These are phyloP conservation scores for Ciconia nigra DNA, from an alignment of 2,797 vertebrate species.

Conservation along the genomic window DNA sequence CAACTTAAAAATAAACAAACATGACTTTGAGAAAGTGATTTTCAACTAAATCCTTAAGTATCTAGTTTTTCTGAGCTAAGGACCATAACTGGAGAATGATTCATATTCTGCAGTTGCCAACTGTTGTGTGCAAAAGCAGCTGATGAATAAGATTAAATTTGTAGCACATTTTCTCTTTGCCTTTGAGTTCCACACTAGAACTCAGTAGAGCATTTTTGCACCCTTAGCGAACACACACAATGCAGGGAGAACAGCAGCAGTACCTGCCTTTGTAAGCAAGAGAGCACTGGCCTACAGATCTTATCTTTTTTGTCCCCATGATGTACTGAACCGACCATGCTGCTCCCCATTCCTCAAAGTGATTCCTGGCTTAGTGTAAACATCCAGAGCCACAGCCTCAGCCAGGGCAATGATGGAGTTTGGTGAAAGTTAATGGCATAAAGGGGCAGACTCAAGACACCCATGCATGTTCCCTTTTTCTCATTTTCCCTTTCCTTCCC, in stretches of 20 bases:
- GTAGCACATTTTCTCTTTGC: not conserved
- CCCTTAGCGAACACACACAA: not conserved
- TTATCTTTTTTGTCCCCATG: not conserved
- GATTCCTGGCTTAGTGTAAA: not conserved
- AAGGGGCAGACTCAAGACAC: not conserved
- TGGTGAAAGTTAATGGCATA: not conserved
- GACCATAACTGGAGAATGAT: not conserved
- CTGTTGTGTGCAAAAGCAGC: not conserved
- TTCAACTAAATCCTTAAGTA: not conserved
- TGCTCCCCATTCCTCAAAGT: not conserved
- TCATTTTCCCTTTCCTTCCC: not conserved
- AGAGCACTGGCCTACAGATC: not conserved
- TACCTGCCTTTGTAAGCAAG: not conserved
- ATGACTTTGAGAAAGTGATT: not conserved
- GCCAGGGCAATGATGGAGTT: not conserved
- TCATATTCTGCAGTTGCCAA: not conserved
- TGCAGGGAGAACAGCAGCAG: not conserved
- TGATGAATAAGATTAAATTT: not conserved
- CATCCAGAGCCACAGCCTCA: not conserved
- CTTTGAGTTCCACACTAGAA: not conserved
- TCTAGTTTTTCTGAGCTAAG: not conserved
- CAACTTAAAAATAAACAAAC: not conserved
- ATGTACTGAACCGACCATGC: accelerated
- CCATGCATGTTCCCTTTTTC: not conserved
- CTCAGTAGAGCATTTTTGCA: not conserved